Evolutionary conservation across 2,797 vertebrate species (phyloP), one percentile per base, ranked within the genome.

Genomic region (Limnodromus scolopaceus): DNA sequence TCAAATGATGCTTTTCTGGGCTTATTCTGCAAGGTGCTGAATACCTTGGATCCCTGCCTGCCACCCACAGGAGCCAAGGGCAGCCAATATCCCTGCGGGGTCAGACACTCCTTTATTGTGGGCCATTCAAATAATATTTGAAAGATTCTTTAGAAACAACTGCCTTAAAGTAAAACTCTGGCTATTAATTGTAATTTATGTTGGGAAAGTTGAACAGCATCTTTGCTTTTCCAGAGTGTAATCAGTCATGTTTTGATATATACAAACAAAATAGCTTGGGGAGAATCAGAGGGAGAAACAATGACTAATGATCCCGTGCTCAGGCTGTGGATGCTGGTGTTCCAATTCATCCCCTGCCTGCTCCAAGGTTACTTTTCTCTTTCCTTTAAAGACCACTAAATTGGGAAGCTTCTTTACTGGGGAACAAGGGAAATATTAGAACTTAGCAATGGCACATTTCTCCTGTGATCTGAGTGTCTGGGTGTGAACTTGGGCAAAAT

Each of bases 161-260:
- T 81, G 27, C 63, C 89, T 75, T 75, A 13, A 74, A 89, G 70
- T 86, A 68, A 77, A 78, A 70, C 46, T 60, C 46, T 60, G 51
- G 69, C 71, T 61, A 39, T 89, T 95, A 75, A 89, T 93, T 91
- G 82, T 75, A 82, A 84, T 90, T 94, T 93, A 60, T 72, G 55
- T 86, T 76, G 46, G 90, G 71, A 45, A 76, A 55, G 34, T 80
- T 91, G 84, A 94, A 49, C 82, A 41, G 82, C 81, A 75, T 75
- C 77, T 87, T 83, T 72, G 69, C 61, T 87, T 86, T 80, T 77
- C 63, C 65, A 18, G 69, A 41, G 49, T 61, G 54, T 83, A 69
- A 95, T 96, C 87, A 51, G 78, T 96, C 72, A 93, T 94, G 39
- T 76, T 93, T 78, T 89, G 89, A 79, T 82, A 79, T 38, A 77